phyloP scores from a whole-genome alignment of 2,113 vertebrate genomes.

The Desmodus rotundus region DNA sequence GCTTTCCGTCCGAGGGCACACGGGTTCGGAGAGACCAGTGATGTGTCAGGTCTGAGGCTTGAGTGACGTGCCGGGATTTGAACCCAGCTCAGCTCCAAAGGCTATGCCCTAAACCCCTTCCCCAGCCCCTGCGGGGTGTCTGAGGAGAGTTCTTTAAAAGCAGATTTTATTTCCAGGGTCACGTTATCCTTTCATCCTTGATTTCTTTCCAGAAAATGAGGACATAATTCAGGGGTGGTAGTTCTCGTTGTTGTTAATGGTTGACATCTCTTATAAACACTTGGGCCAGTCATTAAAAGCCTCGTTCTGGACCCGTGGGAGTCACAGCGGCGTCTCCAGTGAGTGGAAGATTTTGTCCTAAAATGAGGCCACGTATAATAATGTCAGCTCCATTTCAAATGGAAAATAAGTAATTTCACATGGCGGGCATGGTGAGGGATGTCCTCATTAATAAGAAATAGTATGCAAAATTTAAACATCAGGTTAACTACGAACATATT shows the following conservation, averaged over 20 bases:
- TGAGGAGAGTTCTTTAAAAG: constrained; percentile 15
- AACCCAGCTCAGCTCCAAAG: background rate
- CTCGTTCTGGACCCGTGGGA: background rate
- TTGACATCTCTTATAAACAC: background rate
- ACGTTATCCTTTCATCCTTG: background rate
- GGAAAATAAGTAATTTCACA: background rate
- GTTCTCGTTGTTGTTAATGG: background rate
- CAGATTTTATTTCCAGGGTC: background rate
- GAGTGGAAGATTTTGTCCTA: background rate
- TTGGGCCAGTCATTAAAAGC: background rate
- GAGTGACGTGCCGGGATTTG: background rate
- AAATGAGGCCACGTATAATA: background rate
- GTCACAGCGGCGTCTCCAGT: background rate
- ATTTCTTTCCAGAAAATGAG: constrained; percentile 31
- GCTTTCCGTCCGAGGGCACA: background rate
- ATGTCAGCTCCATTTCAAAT: background rate
- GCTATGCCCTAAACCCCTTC: fast-evolving
- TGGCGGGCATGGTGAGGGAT: background rate
- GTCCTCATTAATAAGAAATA: background rate
- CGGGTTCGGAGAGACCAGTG: background rate
- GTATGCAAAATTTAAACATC: background rate
- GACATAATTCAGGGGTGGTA: background rate
- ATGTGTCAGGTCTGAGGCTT: background rate
- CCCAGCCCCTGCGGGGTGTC: background rate
- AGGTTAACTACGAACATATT: background rate